phyloP scores from a whole-genome alignment of 2,797 vertebrate genomes.

The Crypturellus tataupa region DNA sequence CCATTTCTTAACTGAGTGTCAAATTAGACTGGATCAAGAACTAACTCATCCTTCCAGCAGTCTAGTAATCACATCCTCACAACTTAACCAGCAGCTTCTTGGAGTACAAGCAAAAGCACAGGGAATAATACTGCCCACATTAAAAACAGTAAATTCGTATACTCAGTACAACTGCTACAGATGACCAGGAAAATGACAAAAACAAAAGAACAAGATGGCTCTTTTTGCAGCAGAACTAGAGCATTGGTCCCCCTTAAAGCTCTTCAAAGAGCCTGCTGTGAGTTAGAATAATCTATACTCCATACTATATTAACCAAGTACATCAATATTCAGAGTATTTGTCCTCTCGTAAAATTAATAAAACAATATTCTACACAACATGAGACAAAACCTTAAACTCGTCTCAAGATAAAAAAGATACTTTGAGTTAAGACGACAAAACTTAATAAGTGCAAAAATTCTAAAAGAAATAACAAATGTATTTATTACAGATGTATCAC shows the following conservation, averaged over 20 bases:
- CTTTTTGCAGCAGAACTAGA: neutral
- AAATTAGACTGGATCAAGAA: neutral
- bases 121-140: neutral
- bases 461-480: neutral
- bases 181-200: neutral
- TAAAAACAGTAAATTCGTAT: neutral
- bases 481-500: neutral
- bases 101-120: neutral
- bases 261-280: neutral
- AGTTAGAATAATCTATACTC: neutral
- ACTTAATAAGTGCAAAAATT: neutral
- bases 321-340: neutral
- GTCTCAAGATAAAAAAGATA: neutral
- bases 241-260: neutral
- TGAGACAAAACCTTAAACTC: neutral
- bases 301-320: neutral
- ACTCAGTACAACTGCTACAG: neutral
- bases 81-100: neutral
- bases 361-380: neutral
- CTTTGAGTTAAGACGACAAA: neutral
- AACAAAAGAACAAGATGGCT: neutral
- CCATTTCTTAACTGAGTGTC: neutral
- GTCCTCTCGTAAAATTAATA: neutral
- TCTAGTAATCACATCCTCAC: neutral
- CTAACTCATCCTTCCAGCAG: neutral